Evolutionary conservation across 1,140 invertebrate genomes (phyloP), one percentile per base, ranked within the genome.

Genomic region (Sinonovacula constricta): DNA sequence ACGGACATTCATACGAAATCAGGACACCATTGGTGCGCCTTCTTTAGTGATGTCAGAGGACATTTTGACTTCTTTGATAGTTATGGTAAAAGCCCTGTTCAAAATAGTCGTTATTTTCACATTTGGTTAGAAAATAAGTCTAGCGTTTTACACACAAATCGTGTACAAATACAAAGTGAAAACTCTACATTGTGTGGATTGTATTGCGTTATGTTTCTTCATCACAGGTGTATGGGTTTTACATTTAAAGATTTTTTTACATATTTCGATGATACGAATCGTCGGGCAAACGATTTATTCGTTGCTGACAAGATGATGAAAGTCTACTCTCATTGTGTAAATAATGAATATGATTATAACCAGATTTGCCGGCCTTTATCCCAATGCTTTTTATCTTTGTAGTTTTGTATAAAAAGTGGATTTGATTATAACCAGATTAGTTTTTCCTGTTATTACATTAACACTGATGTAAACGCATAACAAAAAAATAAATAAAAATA

Each of bases 371-470:
- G n/a, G n/a, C n/a, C n/a, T n/a, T n/a, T n/a, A n/a, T n/a, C n/a
- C n/a, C 12, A 67, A 26, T 51, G 45, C 30, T 67, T 67, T 49
- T 45, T 51, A 67, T 65, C n/a, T n/a, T n/a, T n/a, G n/a, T n/a
- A n/a, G n/a, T n/a, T n/a, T n/a, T n/a, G n/a, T n/a, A n/a, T n/a
- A n/a, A n/a, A n/a, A n/a, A n/a, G n/a, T n/a, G n/a, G n/a, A n/a
- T n/a, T n/a, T n/a, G n/a, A n/a, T n/a, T n/a, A n/a, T n/a, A n/a
- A n/a, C n/a, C n/a, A n/a, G n/a, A n/a, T n/a, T n/a, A n/a, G n/a
- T n/a, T n/a, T n/a, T n/a, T n/a, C n/a, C n/a, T n/a, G n/a, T n/a
- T n/a, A n/a, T n/a, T n/a, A n/a, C n/a, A n/a, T n/a, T n/a, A n/a
- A n/a, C n/a, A n/a, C n/a, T n/a, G n/a, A n/a, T n/a, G n/a, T n/a